These are phyloP conservation scores for Hemicrepidius hirtus DNA, from an alignment of 2,888 invertebrate species.

Conservation along the genomic window DNA sequence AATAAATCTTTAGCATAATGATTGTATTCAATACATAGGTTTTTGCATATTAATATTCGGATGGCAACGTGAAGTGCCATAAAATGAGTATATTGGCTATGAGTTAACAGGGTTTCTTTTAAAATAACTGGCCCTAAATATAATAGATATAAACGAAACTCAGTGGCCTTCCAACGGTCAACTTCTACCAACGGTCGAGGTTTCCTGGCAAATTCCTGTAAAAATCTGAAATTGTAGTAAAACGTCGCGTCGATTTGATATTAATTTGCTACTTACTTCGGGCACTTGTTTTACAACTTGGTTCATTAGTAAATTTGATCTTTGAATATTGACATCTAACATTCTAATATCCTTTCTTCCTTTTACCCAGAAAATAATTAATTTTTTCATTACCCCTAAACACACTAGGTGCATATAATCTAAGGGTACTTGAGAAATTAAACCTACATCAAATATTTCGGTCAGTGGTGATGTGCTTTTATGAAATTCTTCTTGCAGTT, in stretches of 20 bases:
- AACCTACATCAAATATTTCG: neutral
- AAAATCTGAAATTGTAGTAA: too few species aligned
- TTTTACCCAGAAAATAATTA: neutral
- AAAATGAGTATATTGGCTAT: slow-evolving; percentile 41
- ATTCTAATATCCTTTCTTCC: neutral
- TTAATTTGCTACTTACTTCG: too few species aligned
- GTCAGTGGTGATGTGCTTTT: neutral
- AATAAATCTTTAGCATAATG: slow-evolving; percentile 11
- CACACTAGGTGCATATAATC: slow-evolving; percentile 16
- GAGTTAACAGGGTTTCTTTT: slow-evolving; percentile 30
- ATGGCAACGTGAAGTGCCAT: neutral
- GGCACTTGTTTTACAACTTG: too few species aligned
- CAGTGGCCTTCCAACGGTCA: slow-evolving; percentile 52
- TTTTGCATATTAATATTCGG: neutral
- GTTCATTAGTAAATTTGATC: neutral
- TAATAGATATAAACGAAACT: slow-evolving; percentile 45
- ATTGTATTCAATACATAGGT: neutral
- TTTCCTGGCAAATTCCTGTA: too few species aligned
- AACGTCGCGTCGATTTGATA: too few species aligned
- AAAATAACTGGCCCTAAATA: slow-evolving; percentile 48
- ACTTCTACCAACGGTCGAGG: slow-evolving; percentile 43
- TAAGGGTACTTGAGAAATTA: neutral
- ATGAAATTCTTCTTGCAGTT: neutral
- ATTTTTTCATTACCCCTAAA: too few species aligned
- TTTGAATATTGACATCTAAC: neutral